Base-by-base conservation (phyloP, 1,140 invertebrate species). In the Samia ricini region DNA sequence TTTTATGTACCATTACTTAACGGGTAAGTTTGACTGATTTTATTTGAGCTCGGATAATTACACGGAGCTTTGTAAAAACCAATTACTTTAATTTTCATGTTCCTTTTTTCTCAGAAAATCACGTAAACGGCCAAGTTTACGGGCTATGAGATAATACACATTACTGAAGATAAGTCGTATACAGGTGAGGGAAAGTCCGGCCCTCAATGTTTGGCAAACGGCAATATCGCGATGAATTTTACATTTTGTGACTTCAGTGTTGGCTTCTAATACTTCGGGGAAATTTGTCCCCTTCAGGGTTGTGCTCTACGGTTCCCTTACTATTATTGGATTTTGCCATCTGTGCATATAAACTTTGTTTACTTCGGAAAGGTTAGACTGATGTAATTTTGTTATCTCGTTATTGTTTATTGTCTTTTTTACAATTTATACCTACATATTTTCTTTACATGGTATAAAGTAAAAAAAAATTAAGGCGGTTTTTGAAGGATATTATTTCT, bases 171-270 rank as follows among this genome's bases (percentile, higher is more conserved):
- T 51, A 51, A 51, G 18, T 12, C 15, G 22, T 21, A 19, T 21
- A 51, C 21, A 51, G 50, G 33, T 12, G 26, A 56, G n/a, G 54
- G 24, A 52, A 52, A n/a, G n/a, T n/a, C n/a, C 54, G 20, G 23
- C 19, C 50, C 50, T 19, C 50, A 51, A 51, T 51, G 54, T 56
- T 56, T 29, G 22, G 54, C 68, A 76, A 81, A 77, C 70, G 71
- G 74, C 70, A 84, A 84, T 85, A 84, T 80, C 79, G n/a, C n/a
- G 68, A 87, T 89, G 79, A 84, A 88, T 85, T 87, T 85, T 85
- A 79, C 84, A 82, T 86, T 75, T 69, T 67, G 68, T 81, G 71
- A 78, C 76, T 85, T 85, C 76, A 72, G 68, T 69, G 63, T 63
- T 67, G 64, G 52, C 66, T 72, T 73, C 68, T 70, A 81, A 84